A percentile compares a stretch with the other conserved stretches of the same genome.
phyloP scores from a whole-genome alignment of 2,113 vertebrate species.

The rat (Rattus norvegicus) region GRCr8 NC_086023.1:139525501-139526000 shows the following conservation, averaged over 20 bases:
- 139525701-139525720: neutral
- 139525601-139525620: neutral
- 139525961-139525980: neutral
- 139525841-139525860: too few relatives aligned
- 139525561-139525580: neutral
- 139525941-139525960: neutral
- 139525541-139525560: neutral
- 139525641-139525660: neutral
- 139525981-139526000: neutral
- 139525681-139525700: neutral
- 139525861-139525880: neutral
- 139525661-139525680: neutral
- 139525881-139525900: neutral
- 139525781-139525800: neutral
- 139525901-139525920: neutral
- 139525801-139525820: neutral
- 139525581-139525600: neutral
- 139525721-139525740: neutral
- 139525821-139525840: neutral
- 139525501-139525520: neutral
- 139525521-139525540: neutral
- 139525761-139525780: neutral
- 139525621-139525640: constrained; percentile 16
- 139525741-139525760: neutral
- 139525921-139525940: neutral